phyloP scores from a whole-genome alignment of 2,888 invertebrate genomes.

The Chironomus tentans region DNA sequence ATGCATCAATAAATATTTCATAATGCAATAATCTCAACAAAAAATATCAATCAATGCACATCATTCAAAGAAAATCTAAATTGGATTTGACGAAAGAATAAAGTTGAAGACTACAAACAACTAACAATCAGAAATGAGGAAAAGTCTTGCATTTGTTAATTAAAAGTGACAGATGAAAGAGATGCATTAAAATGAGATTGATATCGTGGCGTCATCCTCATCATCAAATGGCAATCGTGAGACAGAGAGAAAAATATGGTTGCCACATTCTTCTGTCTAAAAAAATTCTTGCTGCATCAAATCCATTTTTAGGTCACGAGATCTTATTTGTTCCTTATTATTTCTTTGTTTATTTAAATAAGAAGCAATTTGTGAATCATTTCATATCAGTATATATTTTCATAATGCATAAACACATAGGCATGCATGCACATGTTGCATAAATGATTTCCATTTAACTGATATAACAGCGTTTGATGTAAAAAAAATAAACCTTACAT shows the following conservation, averaged over 20 bases:
- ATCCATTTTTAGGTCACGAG: background rate
- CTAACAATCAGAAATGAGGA: too few relatives aligned
- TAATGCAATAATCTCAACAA: too few relatives aligned
- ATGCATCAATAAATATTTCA: too few relatives aligned
- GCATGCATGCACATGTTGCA: too few relatives aligned
- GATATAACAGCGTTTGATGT: background rate
- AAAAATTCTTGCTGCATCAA: background rate
- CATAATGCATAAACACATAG: too few relatives aligned
- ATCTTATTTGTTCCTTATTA: too few relatives aligned
- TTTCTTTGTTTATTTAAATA: background rate
- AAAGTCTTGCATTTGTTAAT: background rate
- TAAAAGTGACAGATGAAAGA: background rate
- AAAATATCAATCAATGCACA: too few relatives aligned
- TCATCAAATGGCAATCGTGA: background rate
- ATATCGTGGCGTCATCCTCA: background rate
- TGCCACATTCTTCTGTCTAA: too few relatives aligned
- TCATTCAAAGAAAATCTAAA: too few relatives aligned
- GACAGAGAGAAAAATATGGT: background rate
- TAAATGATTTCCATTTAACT: too few relatives aligned
- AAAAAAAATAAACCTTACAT: background rate
- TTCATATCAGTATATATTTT: too few relatives aligned
- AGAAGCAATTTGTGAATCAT: too few relatives aligned
- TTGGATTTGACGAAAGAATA: background rate
- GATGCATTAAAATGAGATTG: background rate
- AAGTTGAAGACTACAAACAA: background rate